These are phyloP conservation scores for Dicycla oo DNA, from an alignment of 2,888 invertebrate species.

Conservation along the genomic window DNA sequence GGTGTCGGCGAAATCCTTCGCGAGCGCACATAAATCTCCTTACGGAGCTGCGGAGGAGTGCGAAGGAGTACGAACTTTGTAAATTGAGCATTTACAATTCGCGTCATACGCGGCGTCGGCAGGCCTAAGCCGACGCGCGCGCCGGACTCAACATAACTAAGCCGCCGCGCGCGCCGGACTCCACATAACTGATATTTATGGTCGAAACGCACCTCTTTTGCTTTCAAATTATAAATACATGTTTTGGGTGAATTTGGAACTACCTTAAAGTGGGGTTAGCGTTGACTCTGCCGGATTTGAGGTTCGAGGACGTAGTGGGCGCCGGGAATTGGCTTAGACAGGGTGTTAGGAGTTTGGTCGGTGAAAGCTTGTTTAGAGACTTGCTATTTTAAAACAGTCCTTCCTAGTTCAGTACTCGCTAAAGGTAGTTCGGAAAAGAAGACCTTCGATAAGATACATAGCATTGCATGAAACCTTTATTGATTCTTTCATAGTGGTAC, in stretches of 20 bases:
- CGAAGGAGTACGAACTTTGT: constrained; percentile 75
- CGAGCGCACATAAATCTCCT: constrained; percentile 76
- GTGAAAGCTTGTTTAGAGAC: constrained; percentile 27
- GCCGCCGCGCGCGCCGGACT: constrained; percentile 66
- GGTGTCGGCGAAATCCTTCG: constrained; percentile 76
- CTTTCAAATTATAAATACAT: constrained; percentile 67
- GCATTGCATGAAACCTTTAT: no score
- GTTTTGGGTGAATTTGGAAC: constrained; percentile 62
- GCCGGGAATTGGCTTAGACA: constrained; percentile 46
- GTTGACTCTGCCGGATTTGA: constrained; percentile 51
- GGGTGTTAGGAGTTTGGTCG: constrained; percentile 15
- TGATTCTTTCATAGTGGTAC: no score
- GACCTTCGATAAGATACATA: neutral
- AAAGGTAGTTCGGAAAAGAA: neutral
- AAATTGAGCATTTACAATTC: constrained; percentile 86
- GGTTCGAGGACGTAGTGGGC: constrained; percentile 31
- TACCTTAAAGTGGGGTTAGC: constrained; percentile 66
- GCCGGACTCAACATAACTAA: constrained; percentile 69
- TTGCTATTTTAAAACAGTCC: constrained; percentile 7
- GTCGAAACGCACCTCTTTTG: constrained; percentile 77
- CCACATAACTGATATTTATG: constrained; percentile 85
- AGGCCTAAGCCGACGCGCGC: constrained; percentile 70
- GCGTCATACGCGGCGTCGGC: constrained; percentile 75
- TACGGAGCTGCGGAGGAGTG: constrained; percentile 65
- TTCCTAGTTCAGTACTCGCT: neutral